A percentile compares a stretch with the other conserved stretches of the same genome.
These are phyloP conservation scores for Proterorhinus semilunaris DNA, from an alignment of 2,113 vertebrate genomes.

Conservation along the genomic window DNA sequence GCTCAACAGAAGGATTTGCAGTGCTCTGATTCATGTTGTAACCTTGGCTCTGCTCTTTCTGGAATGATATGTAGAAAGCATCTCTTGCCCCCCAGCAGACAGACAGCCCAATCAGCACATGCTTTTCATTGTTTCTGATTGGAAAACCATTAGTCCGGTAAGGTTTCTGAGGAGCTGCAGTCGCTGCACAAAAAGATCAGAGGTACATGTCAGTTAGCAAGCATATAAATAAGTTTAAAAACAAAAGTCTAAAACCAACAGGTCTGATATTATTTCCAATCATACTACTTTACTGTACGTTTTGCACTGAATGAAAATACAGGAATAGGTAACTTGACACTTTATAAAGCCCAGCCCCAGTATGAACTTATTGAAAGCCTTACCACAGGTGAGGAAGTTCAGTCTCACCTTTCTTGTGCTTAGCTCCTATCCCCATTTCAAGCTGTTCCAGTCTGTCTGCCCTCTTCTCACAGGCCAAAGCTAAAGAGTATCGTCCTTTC, in stretches of 20 bases:
- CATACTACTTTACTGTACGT: too few species aligned
- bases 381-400: too few species aligned
- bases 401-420: slow-evolving; percentile 81
- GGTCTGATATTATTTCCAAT: too few species aligned
- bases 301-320: too few species aligned
- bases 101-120: slow-evolving; percentile 86
- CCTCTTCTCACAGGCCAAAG: slow-evolving; percentile 85
- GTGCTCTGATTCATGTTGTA: slow-evolving; percentile 9
- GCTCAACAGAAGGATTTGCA: neutral
- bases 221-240: neutral
- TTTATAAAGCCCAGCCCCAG: too few species aligned
- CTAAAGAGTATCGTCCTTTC: slow-evolving; percentile 83
- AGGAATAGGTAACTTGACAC: too few species aligned
- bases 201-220: neutral
- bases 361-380: too few species aligned
- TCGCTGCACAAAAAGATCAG: slow-evolving; percentile 40
- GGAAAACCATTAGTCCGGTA: slow-evolving; percentile 79
- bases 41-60: slow-evolving; percentile 84
- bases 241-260: neutral
- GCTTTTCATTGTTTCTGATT: slow-evolving; percentile 76
- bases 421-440: slow-evolving; percentile 76
- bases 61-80: slow-evolving; percentile 91
- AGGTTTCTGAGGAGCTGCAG: slow-evolving; percentile 38
- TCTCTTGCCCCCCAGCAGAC: slow-evolving; percentile 95
- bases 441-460: slow-evolving; percentile 63